Evolutionary conservation across 2,797 vertebrate genomes (phyloP).

Genomic region (Labroides dimidiatus): DNA sequence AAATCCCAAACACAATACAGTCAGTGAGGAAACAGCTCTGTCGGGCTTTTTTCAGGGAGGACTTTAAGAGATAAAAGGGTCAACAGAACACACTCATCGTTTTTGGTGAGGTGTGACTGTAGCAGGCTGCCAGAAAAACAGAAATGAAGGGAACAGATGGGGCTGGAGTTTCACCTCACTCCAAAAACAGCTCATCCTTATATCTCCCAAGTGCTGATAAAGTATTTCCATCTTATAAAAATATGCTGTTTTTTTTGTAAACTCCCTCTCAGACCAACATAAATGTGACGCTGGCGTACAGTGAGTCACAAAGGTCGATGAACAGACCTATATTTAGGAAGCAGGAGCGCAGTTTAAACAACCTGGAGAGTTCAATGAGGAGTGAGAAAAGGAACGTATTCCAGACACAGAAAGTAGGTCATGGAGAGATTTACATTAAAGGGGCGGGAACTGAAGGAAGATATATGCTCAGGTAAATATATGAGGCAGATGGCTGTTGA

Average conservation of each 20-base stretch:
- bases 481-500: neutral
- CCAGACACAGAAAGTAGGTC: neutral
- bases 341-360: neutral
- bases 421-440: constrained; percentile 1
- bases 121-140: neutral
- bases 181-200: neutral
- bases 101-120: constrained; percentile 1
- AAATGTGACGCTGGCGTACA: neutral
- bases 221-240: neutral
- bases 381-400: neutral
- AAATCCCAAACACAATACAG: constrained; percentile 29
- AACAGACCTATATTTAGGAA: neutral
- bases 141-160: neutral
- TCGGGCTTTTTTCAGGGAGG: neutral
- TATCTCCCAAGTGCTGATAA: neutral
- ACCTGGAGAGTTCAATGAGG: neutral
- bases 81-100: constrained; percentile 1
- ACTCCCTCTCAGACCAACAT: neutral
- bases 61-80: constrained; percentile 8
- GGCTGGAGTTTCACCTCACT: neutral
- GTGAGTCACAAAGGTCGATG: neutral
- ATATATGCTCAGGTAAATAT: neutral
- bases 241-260: neutral
- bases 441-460: neutral
- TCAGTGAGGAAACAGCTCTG: constrained; percentile 23